Conservation (phyloP, 2,113 vertebrate genomes). For the Ptilonorhynchus violaceus region DNA sequence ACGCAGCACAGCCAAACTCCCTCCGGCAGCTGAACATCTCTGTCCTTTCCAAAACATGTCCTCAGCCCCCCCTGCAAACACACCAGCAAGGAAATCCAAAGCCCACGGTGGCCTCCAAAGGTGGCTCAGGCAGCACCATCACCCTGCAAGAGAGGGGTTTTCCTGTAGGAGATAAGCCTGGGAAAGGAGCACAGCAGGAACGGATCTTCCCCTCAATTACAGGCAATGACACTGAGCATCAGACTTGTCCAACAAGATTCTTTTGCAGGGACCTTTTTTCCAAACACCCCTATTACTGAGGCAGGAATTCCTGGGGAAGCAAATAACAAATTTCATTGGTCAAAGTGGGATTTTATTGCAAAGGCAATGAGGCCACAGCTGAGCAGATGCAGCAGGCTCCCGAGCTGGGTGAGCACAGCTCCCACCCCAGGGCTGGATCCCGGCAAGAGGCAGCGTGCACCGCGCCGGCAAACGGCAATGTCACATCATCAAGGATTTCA, state of each 20-base stretch:
- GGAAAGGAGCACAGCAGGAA: not conserved
- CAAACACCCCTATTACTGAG: not conserved
- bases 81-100: not conserved
- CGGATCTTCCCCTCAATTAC: not conserved
- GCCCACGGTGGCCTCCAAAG: not conserved
- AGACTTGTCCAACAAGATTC: not conserved
- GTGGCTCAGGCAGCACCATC: not conserved
- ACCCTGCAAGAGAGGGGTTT: not conserved
- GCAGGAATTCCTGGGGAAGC: not conserved
- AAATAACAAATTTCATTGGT: not conserved
- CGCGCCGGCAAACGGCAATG: accelerated
- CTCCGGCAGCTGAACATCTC: not conserved
- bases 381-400: not conserved
- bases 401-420: not conserved
- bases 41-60: not conserved
- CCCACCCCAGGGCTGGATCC: not conserved
- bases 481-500: not conserved
- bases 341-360: not conserved
- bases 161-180: not conserved
- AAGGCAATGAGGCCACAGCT: not conserved
- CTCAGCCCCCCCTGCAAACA: not conserved
- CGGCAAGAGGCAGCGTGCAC: accelerated
- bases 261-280: not conserved
- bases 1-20: accelerated
- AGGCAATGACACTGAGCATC: not conserved